Base-by-base conservation (phyloP, 2,797 vertebrate genomes). In the Myotis daubentonii region DNA sequence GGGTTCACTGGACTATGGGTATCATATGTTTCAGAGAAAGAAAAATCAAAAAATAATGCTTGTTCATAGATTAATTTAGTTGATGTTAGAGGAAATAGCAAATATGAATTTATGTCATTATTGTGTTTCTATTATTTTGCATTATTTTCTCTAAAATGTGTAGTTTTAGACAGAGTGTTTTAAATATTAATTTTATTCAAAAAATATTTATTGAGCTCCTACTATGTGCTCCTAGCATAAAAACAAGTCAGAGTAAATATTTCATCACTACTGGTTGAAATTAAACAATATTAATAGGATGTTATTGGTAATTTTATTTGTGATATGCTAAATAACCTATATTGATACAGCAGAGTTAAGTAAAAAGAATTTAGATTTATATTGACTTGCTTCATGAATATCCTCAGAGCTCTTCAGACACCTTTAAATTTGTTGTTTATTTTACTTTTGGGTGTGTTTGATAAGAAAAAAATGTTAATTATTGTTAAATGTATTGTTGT, bases 391-490 rank as follows among this genome's bases (percentile, higher is more conserved):
- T 83, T 62, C 20, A 30, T 90, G 17, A 36, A 25, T 88, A 84
- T 93, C 38, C 10, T 62, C 92, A 75, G 66, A 89, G 9, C 38
- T 78, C 19, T 93, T 94, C 30, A 44, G 8, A 90, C 0, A 49
- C 2, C 13, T 95, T 97, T 97, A 95, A 71, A 62, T 94, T 92
- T 47, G 33, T 75, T 53, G 44, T 89, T 88, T 88, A 82, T 94
- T 96, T 71, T 91, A 94, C 84, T 88, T 96, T 33, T 89, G 66
- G 70, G 44, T 97, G 95, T 79, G 36, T 72, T 93, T 95, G 74
- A 89, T 96, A 95, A 96, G 38, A 92, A 90, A 87, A 62, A 62
- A 88, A 83, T 62, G 55, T 71, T 97, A 87, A 81, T 90, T 87
- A 13, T 86, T n/a, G 36, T 88, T 87, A 80, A 91, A 81, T 66